Base-by-base conservation (phyloP, 2,888 invertebrate genomes). In the Eutolmus rufibarbis region DNA sequence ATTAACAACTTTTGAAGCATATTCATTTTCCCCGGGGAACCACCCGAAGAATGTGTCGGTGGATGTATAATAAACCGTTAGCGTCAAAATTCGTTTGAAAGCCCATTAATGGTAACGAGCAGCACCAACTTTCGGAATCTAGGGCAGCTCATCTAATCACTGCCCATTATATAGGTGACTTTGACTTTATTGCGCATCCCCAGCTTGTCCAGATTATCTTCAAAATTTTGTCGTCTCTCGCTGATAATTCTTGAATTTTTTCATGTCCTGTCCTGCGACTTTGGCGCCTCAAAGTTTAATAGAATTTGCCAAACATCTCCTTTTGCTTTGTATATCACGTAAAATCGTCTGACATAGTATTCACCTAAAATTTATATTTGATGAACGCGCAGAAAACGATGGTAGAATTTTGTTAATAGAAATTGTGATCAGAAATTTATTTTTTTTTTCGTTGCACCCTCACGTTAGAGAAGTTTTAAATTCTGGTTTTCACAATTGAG, bases 1-100 rank as follows among this genome's bases (percentile, higher is more conserved):
- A 79, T 51, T 46, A 28, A 79, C 46, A 79, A 79, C 79, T 79
- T 79, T 79, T 79, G 43, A 79, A 46, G 79, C 79, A 79, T 79
- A 79, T 79, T 79, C 79, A 19, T 51, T 79, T 56, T 40, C 51
- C 46, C 23, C 28, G n/a, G 31, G 79, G 46, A 51, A 28, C 31
- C 51, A 78, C 66, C 66, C 66, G 12, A 66, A 23, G 66, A 66
- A 66, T 66, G 79, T 79, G 51, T 51, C 51, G 31, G 78, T 28
- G 12, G 66, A 66, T 66, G 12, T 28, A 23, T 51, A 12, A 51
- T 79, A 79, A 23, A 79, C 28, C 31, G 51, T 79, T 56, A 79
- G 79, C 51, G 28, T 37, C 79, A 51, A 79, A 66, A 79, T 78
- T 78, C 43, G 51, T 31, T 79, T 79, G 79, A 34, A 51, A 79